These are phyloP conservation scores for Ataeniobius toweri DNA, from an alignment of 2,797 vertebrate species.

Conservation along the genomic window DNA sequence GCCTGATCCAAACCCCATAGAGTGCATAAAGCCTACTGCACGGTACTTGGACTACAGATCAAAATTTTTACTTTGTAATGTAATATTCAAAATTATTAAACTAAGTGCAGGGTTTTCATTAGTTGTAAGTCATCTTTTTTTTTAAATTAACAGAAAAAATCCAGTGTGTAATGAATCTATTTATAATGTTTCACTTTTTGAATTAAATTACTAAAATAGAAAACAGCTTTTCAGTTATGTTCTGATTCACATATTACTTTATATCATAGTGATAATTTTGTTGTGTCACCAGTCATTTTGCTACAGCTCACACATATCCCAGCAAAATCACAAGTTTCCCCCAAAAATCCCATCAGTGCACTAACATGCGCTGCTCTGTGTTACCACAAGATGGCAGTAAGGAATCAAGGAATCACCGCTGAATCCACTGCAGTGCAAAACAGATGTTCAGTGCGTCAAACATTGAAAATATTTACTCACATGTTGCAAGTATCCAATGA, in stretches of 20 bases:
- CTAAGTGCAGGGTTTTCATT: too few species aligned
- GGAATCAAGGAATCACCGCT: slow-evolving; percentile 40
- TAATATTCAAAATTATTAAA: too few species aligned
- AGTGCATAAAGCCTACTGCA: too few species aligned
- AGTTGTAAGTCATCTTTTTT: too few species aligned
- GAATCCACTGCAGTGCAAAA: slow-evolving; percentile 43
- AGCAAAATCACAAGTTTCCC: neutral
- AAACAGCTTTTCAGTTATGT: neutral
- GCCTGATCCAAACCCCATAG: too few species aligned
- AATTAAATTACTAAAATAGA: neutral
- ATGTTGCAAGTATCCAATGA: slow-evolving; percentile 24
- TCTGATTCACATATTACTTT: neutral
- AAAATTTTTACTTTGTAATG: too few species aligned
- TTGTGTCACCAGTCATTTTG: neutral
- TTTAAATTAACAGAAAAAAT: too few species aligned
- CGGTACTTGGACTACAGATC: too few species aligned
- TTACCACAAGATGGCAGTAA: slow-evolving; percentile 70
- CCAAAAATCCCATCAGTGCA: neutral
- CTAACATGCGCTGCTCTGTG: neutral
- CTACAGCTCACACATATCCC: neutral
- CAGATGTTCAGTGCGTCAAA: slow-evolving; percentile 22
- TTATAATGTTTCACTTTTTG: too few species aligned
- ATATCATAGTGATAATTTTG: neutral
- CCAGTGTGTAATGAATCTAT: too few species aligned
- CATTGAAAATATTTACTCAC: slow-evolving; percentile 10